phyloP scores from a whole-genome alignment of 2,797 vertebrate genomes.

The Chlorospingus semifuscus region DNA sequence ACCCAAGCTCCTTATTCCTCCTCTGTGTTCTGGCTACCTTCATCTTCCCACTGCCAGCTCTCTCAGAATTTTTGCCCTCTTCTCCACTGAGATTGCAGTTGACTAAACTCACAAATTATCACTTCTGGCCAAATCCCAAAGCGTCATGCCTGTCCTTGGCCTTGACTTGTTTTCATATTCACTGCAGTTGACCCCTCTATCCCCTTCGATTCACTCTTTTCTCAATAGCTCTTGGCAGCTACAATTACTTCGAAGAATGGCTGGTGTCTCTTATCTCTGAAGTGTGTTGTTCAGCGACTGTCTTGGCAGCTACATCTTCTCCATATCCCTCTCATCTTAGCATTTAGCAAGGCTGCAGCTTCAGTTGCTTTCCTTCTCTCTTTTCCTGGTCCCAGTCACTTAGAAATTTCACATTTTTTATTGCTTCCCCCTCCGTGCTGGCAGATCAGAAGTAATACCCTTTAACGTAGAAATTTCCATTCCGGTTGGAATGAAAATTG shows the following conservation, averaged over 20 bases:
- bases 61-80: constrained; percentile 25
- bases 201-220: constrained; percentile 40
- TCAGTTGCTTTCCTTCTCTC: constrained; percentile 13
- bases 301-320: constrained; percentile 26
- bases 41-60: constrained; percentile 15
- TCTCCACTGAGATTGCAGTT: constrained; percentile 43
- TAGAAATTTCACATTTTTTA: neutral
- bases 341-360: neutral
- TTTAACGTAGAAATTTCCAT: constrained; percentile 14
- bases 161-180: constrained; percentile 48
- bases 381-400: constrained; percentile 8
- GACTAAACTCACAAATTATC: constrained; percentile 60
- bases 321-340: neutral
- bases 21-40: constrained; percentile 25
- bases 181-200: constrained; percentile 40
- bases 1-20: constrained; percentile 28
- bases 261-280: constrained; percentile 53
- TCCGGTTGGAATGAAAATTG: constrained; percentile 40
- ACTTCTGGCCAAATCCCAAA: constrained; percentile 60
- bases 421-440: constrained; percentile 14
- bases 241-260: constrained; percentile 24
- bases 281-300: neutral
- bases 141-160: constrained; percentile 31
- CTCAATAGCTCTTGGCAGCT: constrained; percentile 51
- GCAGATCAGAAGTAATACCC: constrained; percentile 32